Conservation (phyloP, 2,113 vertebrate genomes). For the Emydura subglobosa region DNA sequence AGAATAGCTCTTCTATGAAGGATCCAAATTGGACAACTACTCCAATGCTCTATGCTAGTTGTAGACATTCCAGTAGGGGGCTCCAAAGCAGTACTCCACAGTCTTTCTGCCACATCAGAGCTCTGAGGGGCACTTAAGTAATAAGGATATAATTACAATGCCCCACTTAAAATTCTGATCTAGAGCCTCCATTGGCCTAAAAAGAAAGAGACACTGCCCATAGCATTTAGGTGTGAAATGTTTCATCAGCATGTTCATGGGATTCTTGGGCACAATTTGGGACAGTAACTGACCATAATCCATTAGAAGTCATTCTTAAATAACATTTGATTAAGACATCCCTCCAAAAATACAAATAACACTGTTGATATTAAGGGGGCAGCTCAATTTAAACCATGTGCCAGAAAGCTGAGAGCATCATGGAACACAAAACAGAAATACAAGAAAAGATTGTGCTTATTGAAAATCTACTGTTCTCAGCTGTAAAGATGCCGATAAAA, state of each 20-base stretch:
- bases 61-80: not conserved
- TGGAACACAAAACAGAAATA: not conserved
- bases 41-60: not conserved
- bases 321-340: not conserved
- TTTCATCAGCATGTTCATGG: not conserved
- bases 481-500: not conserved
- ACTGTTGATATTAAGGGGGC: not conserved
- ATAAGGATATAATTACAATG: not conserved
- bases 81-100: not conserved
- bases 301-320: not conserved
- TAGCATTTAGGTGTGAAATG: not conserved
- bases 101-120: not conserved
- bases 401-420: fast-evolving
- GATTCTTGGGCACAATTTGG: not conserved
- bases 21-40: not conserved
- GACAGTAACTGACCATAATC: not conserved
- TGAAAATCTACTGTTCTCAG: not conserved
- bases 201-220: not conserved
- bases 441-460: not conserved
- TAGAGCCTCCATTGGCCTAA: not conserved
- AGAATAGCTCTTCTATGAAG: not conserved
- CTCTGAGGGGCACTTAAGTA: not conserved
- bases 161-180: not conserved
- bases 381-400: not conserved
- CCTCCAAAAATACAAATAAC: not conserved